These are phyloP conservation scores for Nomada fucata DNA, from an alignment of 2,888 invertebrate genomes.

Conservation along the genomic window DNA sequence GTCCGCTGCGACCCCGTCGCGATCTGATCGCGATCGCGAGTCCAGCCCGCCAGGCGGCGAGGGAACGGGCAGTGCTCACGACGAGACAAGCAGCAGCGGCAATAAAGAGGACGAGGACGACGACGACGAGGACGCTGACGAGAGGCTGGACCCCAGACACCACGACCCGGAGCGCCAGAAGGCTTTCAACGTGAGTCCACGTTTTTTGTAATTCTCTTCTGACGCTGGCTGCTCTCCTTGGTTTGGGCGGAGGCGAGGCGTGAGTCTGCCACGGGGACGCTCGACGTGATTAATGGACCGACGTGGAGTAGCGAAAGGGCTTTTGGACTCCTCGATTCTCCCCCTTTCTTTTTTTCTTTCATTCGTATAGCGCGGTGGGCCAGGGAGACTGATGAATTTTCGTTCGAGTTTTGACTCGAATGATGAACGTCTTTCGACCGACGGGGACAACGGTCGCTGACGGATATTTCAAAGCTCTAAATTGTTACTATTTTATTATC, in stretches of 20 bases:
- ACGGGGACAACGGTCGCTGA: too few relatives aligned
- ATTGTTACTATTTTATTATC: too few relatives aligned
- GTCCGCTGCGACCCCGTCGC: constrained; percentile 81
- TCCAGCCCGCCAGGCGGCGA: constrained; percentile 87
- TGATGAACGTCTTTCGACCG: neutral
- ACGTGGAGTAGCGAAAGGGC: neutral
- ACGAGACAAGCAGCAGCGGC: constrained; percentile 95
- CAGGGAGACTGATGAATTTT: constrained; percentile 4
- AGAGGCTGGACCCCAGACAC: constrained; percentile 94
- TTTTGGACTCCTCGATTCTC: neutral
- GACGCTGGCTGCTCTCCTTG: neutral
- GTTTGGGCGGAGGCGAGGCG: neutral
- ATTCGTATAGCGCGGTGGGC: neutral
- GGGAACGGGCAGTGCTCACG: constrained; percentile 90
- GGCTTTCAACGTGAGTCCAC: constrained; percentile 94
- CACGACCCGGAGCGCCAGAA: constrained; percentile 97
- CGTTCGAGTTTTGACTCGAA: neutral
- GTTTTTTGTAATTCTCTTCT: constrained; percentile 2
- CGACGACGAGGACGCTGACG: constrained; percentile 96
- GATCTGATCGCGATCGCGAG: constrained; percentile 86
- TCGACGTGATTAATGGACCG: constrained; percentile 25
- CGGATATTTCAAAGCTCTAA: too few relatives aligned
- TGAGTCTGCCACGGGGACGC: neutral
- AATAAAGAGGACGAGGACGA: constrained; percentile 94
- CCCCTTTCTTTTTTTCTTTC: neutral